Evolutionary conservation across 2,113 vertebrate genomes (phyloP).

Genomic region (Burhinus bistriatus): DNA sequence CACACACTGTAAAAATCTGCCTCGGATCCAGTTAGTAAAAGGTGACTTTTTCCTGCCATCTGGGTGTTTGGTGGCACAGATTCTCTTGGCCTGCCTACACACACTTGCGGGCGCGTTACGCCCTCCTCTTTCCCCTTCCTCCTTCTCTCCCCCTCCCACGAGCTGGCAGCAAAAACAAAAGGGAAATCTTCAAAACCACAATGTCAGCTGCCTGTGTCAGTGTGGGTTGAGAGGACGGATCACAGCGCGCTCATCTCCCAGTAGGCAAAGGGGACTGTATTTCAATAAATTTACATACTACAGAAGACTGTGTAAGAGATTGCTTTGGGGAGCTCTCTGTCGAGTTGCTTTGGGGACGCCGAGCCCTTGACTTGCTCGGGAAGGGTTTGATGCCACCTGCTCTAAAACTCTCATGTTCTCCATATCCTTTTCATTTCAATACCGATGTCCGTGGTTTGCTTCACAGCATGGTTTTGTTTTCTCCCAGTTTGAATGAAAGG

Average conservation of each 20-base stretch:
- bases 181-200: conserved; percentile 55
- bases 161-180: conserved; percentile 62
- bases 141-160: conserved; percentile 26
- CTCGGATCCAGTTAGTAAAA: conserved; percentile 43
- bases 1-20: conserved; percentile 30
- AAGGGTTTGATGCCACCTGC: conserved; percentile 55
- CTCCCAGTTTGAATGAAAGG: background rate
- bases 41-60: conserved; percentile 66
- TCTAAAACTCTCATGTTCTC: background rate
- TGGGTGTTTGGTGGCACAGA: conserved; percentile 53
- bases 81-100: conserved; percentile 64
- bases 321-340: conserved; percentile 58
- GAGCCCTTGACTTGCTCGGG: conserved; percentile 22
- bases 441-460: background rate
- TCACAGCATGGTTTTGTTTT: background rate
- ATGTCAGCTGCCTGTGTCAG: conserved; percentile 61
- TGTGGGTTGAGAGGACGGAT: conserved; percentile 62
- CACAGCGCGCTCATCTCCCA: conserved; percentile 54
- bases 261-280: conserved; percentile 47
- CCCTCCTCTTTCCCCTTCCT: conserved; percentile 43
- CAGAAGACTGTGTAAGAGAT: conserved; percentile 40
- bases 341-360: background rate
- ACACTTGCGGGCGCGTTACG: background rate
- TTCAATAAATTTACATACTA: conserved; percentile 71
- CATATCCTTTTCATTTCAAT: background rate